Conservation (phyloP, 2,113 vertebrate species). For the Piprites chloris region DNA sequence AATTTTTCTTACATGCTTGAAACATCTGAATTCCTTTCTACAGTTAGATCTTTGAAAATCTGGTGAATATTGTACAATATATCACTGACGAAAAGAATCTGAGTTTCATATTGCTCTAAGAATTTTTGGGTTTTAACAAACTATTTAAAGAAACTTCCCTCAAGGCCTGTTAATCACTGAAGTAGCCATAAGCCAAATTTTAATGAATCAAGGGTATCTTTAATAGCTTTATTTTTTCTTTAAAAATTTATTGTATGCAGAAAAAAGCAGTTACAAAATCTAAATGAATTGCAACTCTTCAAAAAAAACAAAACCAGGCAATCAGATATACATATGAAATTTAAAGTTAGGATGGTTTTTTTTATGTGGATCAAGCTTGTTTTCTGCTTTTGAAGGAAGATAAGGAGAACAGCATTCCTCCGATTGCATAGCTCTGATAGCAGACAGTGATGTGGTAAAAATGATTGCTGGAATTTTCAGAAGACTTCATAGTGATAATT, state of each 20-base stretch:
- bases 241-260: background rate
- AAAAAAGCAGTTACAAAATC: background rate
- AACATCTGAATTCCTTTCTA: background rate
- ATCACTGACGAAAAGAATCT: background rate
- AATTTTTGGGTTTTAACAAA: background rate
- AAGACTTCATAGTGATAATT: background rate
- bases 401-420: background rate
- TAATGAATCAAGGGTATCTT: background rate
- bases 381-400: slow-evolving; percentile 8
- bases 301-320: background rate
- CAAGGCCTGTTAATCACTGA: background rate
- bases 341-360: background rate
- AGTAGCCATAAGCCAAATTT: background rate
- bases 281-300: background rate
- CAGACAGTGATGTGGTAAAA: background rate
- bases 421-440: background rate
- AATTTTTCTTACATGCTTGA: background rate
- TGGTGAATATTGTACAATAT: background rate
- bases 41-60: background rate
- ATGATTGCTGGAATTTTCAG: background rate
- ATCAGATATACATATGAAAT: background rate
- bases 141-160: background rate
- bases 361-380: background rate
- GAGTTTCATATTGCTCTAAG: background rate
- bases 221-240: background rate